phyloP scores from a whole-genome alignment of 1,140 invertebrate species.

The Ctenoplectra terminalis region DNA sequence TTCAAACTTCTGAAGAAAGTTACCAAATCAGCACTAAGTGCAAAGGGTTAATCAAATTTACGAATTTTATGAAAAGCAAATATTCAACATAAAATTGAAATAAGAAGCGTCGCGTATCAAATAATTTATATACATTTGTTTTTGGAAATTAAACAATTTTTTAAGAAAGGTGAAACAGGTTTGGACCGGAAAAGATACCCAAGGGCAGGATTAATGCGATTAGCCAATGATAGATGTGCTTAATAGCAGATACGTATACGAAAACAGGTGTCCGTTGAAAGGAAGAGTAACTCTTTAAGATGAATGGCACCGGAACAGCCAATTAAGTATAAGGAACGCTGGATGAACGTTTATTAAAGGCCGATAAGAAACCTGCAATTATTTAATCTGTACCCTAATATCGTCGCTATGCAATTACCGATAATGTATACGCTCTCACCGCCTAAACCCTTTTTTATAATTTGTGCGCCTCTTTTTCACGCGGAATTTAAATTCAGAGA shows the following conservation, averaged over 20 bases:
- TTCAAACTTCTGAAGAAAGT: no score
- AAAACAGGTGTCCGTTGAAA: not conserved
- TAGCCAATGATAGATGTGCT: not conserved
- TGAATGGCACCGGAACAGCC: not conserved
- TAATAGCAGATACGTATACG: not conserved
- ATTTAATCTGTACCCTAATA: slow-evolving; percentile 73
- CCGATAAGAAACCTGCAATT: slow-evolving; percentile 75
- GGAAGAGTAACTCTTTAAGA: not conserved
- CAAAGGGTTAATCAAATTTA: no score
- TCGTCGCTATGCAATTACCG: slow-evolving; percentile 72
- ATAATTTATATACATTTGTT: no score
- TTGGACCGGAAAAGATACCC: no score
- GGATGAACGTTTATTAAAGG: slow-evolving; percentile 64
- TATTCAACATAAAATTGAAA: no score
- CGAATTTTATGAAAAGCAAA: no score
- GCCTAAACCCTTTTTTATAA: slow-evolving; percentile 29
- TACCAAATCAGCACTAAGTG: no score
- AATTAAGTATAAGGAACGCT: not conserved
- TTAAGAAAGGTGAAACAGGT: no score
- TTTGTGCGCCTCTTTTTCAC: slow-evolving; percentile 21
- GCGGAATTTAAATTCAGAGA: slow-evolving; percentile 40
- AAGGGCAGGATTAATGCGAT: no score
- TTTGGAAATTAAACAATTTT: no score
- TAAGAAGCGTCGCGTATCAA: no score
- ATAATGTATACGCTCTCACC: slow-evolving; percentile 70